phyloP scores from a whole-genome alignment of 2,888 invertebrate genomes.

The Lepidonotus clava region DNA sequence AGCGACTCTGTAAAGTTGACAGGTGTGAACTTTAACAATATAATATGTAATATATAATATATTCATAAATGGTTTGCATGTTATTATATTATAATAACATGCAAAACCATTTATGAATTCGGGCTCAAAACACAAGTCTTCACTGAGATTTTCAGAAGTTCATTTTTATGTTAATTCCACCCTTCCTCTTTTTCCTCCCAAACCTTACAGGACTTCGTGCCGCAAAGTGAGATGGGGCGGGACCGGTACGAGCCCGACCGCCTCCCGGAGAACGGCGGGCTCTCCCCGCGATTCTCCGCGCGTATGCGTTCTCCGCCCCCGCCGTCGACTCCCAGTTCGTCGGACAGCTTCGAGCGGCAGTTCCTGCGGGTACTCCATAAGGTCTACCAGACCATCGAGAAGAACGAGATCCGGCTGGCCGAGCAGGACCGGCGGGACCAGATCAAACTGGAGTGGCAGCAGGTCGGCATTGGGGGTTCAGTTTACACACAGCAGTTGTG shows the following conservation, averaged over 20 bases:
- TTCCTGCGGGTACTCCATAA: slow-evolving; percentile 86
- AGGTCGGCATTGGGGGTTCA: too few relatives aligned
- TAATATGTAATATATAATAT: too few relatives aligned
- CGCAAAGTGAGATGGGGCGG: slow-evolving; percentile 61
- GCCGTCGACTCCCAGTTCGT: slow-evolving; percentile 27
- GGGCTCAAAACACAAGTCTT: too few relatives aligned
- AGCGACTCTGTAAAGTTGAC: too few relatives aligned
- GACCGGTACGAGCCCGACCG: slow-evolving; percentile 61
- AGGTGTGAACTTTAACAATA: too few relatives aligned
- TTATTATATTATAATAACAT: too few relatives aligned
- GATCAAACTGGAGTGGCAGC: slow-evolving; percentile 90
- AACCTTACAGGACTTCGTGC: slow-evolving; percentile 66
- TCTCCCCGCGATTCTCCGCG: slow-evolving; percentile 69
- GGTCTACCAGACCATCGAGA: slow-evolving; percentile 88
- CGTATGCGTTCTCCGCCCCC: slow-evolving; percentile 62
- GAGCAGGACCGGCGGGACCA: slow-evolving; percentile 90
- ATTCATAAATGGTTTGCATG: too few relatives aligned
- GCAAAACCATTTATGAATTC: too few relatives aligned
- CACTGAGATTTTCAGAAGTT: too few relatives aligned
- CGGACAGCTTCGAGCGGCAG: slow-evolving; percentile 84
- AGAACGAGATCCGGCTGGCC: slow-evolving; percentile 88
- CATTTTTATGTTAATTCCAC: too few relatives aligned
- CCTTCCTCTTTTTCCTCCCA: too few relatives aligned
- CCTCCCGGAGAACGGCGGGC: slow-evolving; percentile 71
- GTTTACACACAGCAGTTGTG: too few relatives aligned